Evolutionary conservation across 2,113 vertebrate species (phyloP), one percentile per base, ranked within the genome.

Genomic region (Puma concolor): DNA sequence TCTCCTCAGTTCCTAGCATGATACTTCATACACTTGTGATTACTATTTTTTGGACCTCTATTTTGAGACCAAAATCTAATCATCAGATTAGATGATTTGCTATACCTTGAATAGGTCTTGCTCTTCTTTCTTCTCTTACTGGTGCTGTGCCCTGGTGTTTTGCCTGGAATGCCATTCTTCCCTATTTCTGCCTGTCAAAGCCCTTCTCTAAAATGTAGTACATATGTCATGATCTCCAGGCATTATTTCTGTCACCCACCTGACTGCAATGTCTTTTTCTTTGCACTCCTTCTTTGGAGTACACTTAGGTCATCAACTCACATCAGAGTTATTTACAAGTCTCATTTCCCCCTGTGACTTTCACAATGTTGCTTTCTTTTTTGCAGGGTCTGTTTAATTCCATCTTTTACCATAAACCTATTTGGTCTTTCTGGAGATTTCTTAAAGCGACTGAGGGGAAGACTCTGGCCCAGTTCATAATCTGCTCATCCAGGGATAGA

Each of bases 311-410:
- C 38, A 76, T 85, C 82, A 94, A 63, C 17, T 95, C 36, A 14
- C 38, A 36, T 66, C 33, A 64, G 66, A 91, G 31, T 91, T 44
- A 92, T 83, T 95, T 89, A 83, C 31, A 94, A 86, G 27, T 87
- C 21, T 96, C 54, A 95, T 87, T 95, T 95, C 15, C 80, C 67
- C 48, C 23, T 77, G 41, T 79, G 76, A 80, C 29, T 95, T 93
- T 93, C 48, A 96, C 29, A 77, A 33, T 74, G 36, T 50, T 91
- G n/a, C n/a, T 44, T 36, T 38, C 4, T 17, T 74, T 67, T 54
- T 38, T 82, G 1, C 12, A 80, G 31, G 16, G 6, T 48, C 72
- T 90, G 7, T 91, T 93, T 76, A 79, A 93, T 91, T 91, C 21
- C 17, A 44, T 57, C 67, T 85, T n/a, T 66, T 74, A 57, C 14